Base-by-base conservation (phyloP, 1,140 invertebrate genomes). In the Diprion similis region DNA sequence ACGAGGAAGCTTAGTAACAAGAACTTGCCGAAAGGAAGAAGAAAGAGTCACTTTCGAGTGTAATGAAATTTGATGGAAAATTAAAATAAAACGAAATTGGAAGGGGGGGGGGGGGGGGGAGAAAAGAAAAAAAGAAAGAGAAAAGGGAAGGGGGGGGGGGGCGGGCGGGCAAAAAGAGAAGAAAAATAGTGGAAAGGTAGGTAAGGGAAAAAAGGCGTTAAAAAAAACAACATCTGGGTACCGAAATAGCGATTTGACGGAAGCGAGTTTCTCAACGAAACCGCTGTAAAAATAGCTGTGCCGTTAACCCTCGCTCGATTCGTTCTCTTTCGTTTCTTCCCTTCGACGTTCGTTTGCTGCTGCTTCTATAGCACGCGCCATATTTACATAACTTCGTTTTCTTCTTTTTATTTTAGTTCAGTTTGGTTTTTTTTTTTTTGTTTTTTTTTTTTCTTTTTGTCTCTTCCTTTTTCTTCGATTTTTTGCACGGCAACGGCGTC, bases 321-420 rank as follows among this genome's bases (percentile, higher is more conserved):
- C 24, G 24, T 37, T 37, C 24, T 37, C 24, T 37, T 37, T 37
- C 24, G 24, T 37, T 37, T 37, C 24, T 37, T 37, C 24, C 24
- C 24, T 37, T n/a, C n/a, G n/a, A n/a, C 24, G 24, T 37, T 37
- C 24, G 24, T 37, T 59, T 59, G 6, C 6, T 59, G 7, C 51
- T 17, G 51, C n/a, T 59, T 59, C 51, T 17, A n/a, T n/a, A 13
- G 51, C 51, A 59, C 51, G n/a, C n/a, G 65, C 72, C 71, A 78
- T 80, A 80, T 81, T 81, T 81, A 81, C 80, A 80, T 81, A 81
- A 81, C 78, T 70, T 13, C 6, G 66, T 46, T 37, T 10, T 71
- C 47, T 15, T 48, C 7, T 66, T 51, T n/a, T n/a, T n/a, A n/a
- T n/a, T n/a, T n/a, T n/a, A n/a, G 74, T 70, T 48, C 51, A n/a